phyloP scores from a whole-genome alignment of 2,888 invertebrate genomes.

The Protonemura montana region DNA sequence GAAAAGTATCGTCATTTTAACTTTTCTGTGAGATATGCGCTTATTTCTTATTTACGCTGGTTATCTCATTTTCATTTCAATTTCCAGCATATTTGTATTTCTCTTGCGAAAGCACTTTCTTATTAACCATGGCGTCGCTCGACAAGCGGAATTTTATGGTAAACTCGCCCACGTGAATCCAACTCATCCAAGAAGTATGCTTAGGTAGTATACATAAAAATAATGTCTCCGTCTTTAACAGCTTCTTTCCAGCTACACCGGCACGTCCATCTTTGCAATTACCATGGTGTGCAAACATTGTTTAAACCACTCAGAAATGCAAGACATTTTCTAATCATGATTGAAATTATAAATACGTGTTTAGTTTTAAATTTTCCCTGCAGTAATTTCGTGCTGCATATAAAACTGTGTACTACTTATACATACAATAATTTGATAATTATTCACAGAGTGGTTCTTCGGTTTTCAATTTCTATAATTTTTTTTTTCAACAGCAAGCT shows the following conservation, averaged over 20 bases:
- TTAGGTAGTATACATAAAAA: too few species aligned
- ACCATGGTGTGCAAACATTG: background rate
- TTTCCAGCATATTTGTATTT: background rate
- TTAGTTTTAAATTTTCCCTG: too few species aligned
- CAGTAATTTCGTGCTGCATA: too few species aligned
- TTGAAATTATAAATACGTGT: too few species aligned
- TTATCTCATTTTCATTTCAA: background rate
- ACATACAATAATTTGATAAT: too few species aligned
- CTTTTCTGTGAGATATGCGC: background rate
- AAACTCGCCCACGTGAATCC: background rate
- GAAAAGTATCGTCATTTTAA: background rate
- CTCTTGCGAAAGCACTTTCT: background rate
- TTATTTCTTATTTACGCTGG: background rate
- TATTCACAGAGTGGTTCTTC: too few species aligned
- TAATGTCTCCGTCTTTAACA: background rate
- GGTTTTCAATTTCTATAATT: too few species aligned
- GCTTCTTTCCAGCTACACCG: background rate
- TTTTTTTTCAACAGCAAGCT: too few species aligned
- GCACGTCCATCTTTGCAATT: background rate
- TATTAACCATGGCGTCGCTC: background rate
- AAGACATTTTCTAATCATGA: too few species aligned
- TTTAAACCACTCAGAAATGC: too few species aligned
- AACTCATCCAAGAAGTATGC: background rate
- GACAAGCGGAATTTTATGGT: background rate
- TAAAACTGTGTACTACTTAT: too few species aligned